phyloP scores from a whole-genome alignment of 2,113 vertebrate species.

The Gymnobelideus leadbeateri region DNA sequence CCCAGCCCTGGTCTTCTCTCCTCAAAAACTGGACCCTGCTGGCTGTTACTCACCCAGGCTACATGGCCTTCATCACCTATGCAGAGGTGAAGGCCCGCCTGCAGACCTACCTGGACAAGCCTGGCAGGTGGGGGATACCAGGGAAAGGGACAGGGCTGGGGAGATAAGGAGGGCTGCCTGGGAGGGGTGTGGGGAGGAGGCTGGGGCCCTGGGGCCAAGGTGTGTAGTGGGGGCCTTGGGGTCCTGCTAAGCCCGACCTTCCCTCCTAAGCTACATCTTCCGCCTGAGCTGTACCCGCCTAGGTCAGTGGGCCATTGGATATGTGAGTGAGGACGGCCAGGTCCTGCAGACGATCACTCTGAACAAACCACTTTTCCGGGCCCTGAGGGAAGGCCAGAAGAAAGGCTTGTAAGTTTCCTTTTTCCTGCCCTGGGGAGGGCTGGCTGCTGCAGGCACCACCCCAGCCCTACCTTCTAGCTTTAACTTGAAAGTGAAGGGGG shows the following conservation, averaged over 20 bases:
- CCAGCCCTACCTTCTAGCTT: no score
- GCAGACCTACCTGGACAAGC: constrained; percentile 85
- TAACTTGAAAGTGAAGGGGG: background rate
- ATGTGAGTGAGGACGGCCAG: constrained; percentile 85
- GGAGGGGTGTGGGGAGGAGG: no score
- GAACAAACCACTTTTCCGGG: constrained; percentile 86
- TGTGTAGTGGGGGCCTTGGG: background rate
- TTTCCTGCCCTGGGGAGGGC: background rate
- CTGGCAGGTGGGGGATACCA: constrained; percentile 85
- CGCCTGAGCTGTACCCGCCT: constrained; percentile 91
- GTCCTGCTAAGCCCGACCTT: rapidly evolving
- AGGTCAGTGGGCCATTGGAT: constrained; percentile 93
- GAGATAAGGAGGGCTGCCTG: background rate
- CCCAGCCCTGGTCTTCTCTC: constrained; percentile 90
- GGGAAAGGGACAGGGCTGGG: rapidly evolving
- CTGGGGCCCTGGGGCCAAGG: background rate
- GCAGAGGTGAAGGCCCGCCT: constrained; percentile 88
- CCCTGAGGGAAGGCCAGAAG: constrained; percentile 87
- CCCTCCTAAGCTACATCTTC: constrained; percentile 88
- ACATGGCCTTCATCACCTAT: constrained; percentile 94
- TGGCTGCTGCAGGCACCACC: rapidly evolving
- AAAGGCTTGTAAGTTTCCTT: constrained; percentile 87
- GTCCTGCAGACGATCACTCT: constrained; percentile 91
- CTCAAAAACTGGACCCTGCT: constrained; percentile 92
- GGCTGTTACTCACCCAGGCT: constrained; percentile 91